Conservation (phyloP, 1,140 invertebrate species). For the Calliopsis andreniformis region DNA sequence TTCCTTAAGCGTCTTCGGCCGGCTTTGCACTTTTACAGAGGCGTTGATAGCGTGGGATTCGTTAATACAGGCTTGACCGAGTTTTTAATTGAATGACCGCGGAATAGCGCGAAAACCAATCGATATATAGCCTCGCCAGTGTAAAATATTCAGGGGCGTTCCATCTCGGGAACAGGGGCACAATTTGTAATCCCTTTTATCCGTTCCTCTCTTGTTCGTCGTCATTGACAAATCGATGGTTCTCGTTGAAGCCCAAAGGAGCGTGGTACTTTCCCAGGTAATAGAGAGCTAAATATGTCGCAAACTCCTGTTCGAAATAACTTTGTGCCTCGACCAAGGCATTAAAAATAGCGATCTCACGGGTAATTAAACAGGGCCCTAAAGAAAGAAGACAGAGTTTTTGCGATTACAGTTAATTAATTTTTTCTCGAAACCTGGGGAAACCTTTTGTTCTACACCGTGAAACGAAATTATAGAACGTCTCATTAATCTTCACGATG, state of each 20-base stretch:
- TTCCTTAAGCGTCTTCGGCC: constrained; percentile 33
- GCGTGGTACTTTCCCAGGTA: not conserved
- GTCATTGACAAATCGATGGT: constrained; percentile 31
- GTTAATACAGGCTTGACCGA: constrained; percentile 64
- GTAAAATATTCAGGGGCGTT: constrained; percentile 52
- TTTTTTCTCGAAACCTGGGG: not conserved
- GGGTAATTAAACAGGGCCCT: not conserved
- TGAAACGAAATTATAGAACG: not conserved
- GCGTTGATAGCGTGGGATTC: constrained; percentile 46
- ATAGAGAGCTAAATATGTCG: not conserved
- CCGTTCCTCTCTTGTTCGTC: constrained; percentile 7
- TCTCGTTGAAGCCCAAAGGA: not conserved
- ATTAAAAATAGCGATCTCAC: constrained; percentile 6
- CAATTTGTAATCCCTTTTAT: constrained; percentile 46
- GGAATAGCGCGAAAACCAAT: constrained; percentile 55
- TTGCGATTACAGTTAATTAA: not conserved
- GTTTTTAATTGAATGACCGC: constrained; percentile 64
- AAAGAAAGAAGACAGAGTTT: not conserved
- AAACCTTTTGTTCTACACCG: not conserved
- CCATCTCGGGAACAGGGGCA: constrained; percentile 41
- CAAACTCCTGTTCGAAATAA: not conserved
- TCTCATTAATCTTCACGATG: constrained; percentile 4
- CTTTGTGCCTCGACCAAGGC: not conserved
- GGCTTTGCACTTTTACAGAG: constrained; percentile 26
- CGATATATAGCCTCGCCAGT: constrained; percentile 45